Evolutionary conservation across 1,140 invertebrate genomes (phyloP), one percentile per base, ranked within the genome.

Genomic region (Colletes latitarsis): DNA sequence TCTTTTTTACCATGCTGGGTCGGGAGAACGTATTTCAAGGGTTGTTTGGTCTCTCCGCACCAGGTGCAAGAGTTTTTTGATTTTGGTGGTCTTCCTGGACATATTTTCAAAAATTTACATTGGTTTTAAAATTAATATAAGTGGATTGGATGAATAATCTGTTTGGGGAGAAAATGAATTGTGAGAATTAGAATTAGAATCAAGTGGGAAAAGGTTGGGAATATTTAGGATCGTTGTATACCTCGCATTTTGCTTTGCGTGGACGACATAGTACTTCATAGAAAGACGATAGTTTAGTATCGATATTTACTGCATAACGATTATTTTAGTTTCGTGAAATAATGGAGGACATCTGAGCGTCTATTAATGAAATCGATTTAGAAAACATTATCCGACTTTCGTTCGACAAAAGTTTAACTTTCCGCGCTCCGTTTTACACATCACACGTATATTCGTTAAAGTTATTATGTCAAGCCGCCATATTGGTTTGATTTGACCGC

Each of bases 1-100:
- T 98, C 97, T 90, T 98, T 98, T 90, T 98, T 98, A 14, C 97
- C 97, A 92, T 97, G 96, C 89, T 96, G 96, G 0, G 97, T 97
- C 6, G 97, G 97, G 67, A 98, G 93, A 60, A 98, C 96, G 93
- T 97, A 98, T 88, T 97, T 97, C 21, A 98, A 91, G 1, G 96
- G 95, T 66, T 96, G 95, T 92, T 97, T 97, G 62, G 95, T 95
- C 91, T 98, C 97, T 46, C 95, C 96, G 90, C 97, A 98, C 97
- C 97, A 98, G 3, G 96, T 97, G 92, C 97, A 98, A 19, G 94
- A 95, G 17, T 94, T 94, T 60, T 93, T 94, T 84, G 95, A 94
- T 92, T 97, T 97, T 39, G 96, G 96, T 63, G 96, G 96, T 89
- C 96, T 95, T 70, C 96, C 96, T 86, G 95, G 95, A 91, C 94